Percentiles rank a stretch among this genome's conserved stretches.
Evolutionary conservation across 2,113 vertebrate species (phyloP).

Genomic region (Monopterus albus): DNA sequence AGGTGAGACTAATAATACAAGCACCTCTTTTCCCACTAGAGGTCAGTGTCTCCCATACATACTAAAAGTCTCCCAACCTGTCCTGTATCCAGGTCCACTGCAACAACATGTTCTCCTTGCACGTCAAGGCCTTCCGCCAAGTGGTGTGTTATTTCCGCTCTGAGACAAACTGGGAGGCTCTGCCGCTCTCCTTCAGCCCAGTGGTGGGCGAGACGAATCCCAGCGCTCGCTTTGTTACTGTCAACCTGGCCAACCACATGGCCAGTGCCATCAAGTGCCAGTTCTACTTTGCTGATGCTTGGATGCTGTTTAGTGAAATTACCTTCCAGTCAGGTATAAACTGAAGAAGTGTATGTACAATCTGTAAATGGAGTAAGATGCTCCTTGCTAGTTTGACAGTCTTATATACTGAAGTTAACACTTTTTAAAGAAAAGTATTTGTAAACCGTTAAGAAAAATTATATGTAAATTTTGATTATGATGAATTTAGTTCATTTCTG

Average conservation of each 20-base stretch:
- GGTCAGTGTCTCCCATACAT: neutral
- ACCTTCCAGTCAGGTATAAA: slow-evolving; percentile 95
- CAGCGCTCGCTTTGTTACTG: slow-evolving; percentile 91
- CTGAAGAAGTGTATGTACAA: neutral
- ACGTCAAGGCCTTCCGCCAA: slow-evolving; percentile 93
- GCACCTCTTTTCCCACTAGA: neutral
- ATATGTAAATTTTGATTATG: neutral
- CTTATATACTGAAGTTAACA: neutral
- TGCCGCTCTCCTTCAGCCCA: slow-evolving; percentile 84
- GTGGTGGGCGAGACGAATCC: slow-evolving; percentile 91
- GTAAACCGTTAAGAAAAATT: too few relatives aligned
- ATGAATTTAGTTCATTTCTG: neutral
- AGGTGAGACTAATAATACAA: slow-evolving; percentile 79
- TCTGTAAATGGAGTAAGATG: neutral
- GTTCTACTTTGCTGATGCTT: slow-evolving; percentile 93
- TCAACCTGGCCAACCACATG: slow-evolving; percentile 94
- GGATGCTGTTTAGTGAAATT: slow-evolving; percentile 99
- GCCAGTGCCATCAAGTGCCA: slow-evolving; percentile 97
- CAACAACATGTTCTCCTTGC: slow-evolving; percentile 94
- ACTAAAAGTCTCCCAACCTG: neutral
- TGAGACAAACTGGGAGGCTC: slow-evolving; percentile 91
- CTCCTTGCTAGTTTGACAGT: neutral
- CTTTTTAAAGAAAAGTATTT: too few relatives aligned
- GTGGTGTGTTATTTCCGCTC: slow-evolving; percentile 94
- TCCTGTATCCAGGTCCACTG: slow-evolving; percentile 89